A percentile compares a stretch with the other conserved stretches of the same genome.
Conservation (phyloP, 1,140 invertebrate species). For the Tetragnatha versicolor region DNA sequence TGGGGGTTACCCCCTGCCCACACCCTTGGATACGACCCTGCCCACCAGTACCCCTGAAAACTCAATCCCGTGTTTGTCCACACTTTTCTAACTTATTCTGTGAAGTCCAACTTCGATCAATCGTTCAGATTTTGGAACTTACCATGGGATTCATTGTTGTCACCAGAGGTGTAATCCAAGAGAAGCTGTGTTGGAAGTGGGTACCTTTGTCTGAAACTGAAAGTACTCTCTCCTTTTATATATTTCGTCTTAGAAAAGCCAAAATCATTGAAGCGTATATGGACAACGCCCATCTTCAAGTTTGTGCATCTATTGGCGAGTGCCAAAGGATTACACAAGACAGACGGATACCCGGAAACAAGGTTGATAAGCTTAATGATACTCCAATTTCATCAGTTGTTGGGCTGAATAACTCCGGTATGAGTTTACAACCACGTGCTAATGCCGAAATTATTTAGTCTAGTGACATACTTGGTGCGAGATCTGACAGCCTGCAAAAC, state of each 20-base stretch:
- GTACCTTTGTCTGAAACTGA: constrained; percentile 15
- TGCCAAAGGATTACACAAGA: constrained; percentile 27
- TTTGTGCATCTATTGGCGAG: constrained; percentile 22
- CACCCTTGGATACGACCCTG: too few relatives aligned
- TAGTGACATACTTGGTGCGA: constrained; percentile 30
- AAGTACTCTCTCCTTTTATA: constrained; percentile 27
- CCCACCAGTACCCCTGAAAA: too few relatives aligned
- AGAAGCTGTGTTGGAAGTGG: background rate
- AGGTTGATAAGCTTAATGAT: constrained; percentile 46
- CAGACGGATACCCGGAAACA: constrained; percentile 40
- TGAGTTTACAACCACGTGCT: constrained; percentile 35
- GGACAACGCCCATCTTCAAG: constrained; percentile 42
- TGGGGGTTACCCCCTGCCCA: too few relatives aligned
- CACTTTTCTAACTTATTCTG: too few relatives aligned
- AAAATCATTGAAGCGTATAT: constrained; percentile 38
- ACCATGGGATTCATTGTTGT: constrained; percentile 46
- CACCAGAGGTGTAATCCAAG: constrained; percentile 29
- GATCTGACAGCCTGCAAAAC: constrained; percentile 23
- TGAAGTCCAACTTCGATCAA: too few relatives aligned
- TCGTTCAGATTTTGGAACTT: background rate
- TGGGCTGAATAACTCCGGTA: constrained; percentile 48
- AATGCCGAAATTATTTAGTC: constrained; percentile 32
- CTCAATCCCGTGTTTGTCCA: too few relatives aligned
- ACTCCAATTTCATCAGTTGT: constrained; percentile 40
- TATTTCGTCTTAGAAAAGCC: constrained; percentile 19